Conservation (phyloP, 1,140 invertebrate species). For the Druon quercuslanigerum region DNA sequence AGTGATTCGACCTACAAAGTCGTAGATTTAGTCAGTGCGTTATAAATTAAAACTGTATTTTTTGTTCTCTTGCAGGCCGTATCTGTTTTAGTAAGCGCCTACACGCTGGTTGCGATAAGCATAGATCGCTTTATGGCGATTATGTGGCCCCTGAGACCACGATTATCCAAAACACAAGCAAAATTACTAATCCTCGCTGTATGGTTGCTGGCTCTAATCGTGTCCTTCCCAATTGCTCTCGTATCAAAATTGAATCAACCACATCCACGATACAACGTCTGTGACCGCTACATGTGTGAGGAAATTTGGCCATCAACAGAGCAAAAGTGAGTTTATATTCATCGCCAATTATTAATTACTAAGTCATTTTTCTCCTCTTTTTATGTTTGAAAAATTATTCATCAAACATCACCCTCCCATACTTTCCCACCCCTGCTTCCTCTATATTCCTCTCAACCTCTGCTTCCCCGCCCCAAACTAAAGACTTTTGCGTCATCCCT, state of each 20-base stretch:
- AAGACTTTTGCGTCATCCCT: no score
- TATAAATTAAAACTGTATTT: not conserved
- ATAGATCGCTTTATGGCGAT: conserved; percentile 92
- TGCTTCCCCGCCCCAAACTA: no score
- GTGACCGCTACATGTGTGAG: conserved; percentile 81
- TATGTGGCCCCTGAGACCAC: conserved; percentile 88
- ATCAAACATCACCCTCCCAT: no score
- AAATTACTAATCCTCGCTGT: conserved; percentile 82
- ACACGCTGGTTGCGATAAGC: conserved; percentile 90
- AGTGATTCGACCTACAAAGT: no score
- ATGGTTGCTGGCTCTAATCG: conserved; percentile 87
- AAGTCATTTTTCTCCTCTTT: no score
- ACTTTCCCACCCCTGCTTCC: no score
- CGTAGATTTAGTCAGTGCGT: no score
- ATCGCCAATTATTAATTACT: not conserved
- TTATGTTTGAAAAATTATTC: no score
- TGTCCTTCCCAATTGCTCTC: conserved; percentile 87
- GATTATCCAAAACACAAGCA: conserved; percentile 84
- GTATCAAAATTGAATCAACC: conserved; percentile 80
- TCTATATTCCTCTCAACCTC: no score
- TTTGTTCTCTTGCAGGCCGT: conserved; percentile 78
- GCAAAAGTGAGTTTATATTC: conserved; percentile 67
- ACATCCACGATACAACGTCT: conserved; percentile 76
- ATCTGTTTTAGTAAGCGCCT: conserved; percentile 89
- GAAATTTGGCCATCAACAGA: conserved; percentile 79